These are phyloP conservation scores for Pao palembangensis DNA, from an alignment of 2,113 vertebrate species.

Conservation along the genomic window DNA sequence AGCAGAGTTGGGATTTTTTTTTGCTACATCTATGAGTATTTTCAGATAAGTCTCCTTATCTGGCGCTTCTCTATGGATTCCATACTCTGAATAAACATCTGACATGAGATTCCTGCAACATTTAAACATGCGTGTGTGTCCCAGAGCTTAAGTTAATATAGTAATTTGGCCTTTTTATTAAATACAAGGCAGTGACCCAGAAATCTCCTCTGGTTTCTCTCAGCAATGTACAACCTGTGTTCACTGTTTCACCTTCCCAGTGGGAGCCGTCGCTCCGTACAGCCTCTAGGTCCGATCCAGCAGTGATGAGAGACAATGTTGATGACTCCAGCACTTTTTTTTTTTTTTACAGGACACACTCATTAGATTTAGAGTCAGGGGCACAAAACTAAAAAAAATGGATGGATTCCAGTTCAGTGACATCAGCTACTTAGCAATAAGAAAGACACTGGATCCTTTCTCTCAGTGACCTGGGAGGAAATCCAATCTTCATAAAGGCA, in stretches of 20 bases:
- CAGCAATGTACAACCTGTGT: conserved; percentile 15
- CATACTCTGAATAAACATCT: conserved; percentile 31
- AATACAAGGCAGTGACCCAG: conserved; percentile 2
- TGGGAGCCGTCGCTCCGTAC: not conserved
- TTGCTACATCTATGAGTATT: conserved; percentile 56
- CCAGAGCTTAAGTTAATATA: conserved; percentile 1
- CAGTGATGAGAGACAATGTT: conserved; percentile 32
- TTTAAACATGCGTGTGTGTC: conserved; percentile 7
- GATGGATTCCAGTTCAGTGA: conserved; percentile 54
- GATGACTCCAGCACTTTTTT: conserved; percentile 35
- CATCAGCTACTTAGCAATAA: conserved; percentile 49
- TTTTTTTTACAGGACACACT: conserved; percentile 14
- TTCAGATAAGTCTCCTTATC: conserved; percentile 56
- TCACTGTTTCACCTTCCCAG: conserved; percentile 7
- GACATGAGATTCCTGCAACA: conserved; percentile 21
- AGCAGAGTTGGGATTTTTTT: conserved; percentile 2
- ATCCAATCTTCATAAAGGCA: conserved; percentile 32
- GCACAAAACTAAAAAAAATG: conserved; percentile 18
- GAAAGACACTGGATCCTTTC: conserved; percentile 40
- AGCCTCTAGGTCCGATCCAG: not conserved
- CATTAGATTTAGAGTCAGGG: conserved; percentile 33
- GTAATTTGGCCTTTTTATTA: not conserved
- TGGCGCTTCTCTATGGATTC: conserved; percentile 32
- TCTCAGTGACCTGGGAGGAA: conserved; percentile 47
- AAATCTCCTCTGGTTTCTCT: conserved; percentile 4